Evolutionary conservation across 2,888 invertebrate genomes (phyloP).

Genomic region (Tetragnatha montana): DNA sequence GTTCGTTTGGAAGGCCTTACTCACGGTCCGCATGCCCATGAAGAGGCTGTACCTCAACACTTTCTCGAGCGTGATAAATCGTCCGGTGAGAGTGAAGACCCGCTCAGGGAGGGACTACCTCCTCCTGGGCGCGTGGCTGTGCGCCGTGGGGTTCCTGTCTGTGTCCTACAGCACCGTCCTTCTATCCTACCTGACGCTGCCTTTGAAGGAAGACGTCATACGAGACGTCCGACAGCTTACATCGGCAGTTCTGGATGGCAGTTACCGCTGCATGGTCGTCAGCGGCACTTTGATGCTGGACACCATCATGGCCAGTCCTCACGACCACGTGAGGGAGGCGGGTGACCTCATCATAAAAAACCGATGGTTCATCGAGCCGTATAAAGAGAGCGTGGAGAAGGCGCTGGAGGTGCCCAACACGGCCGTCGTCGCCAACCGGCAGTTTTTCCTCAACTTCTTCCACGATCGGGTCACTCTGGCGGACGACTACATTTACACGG

Average conservation of each 20-base stretch:
- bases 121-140: slow-evolving; percentile 9
- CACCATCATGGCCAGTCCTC: neutral
- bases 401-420: neutral
- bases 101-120: neutral
- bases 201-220: slow-evolving; percentile 19
- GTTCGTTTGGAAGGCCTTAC: neutral
- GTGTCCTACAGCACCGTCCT: neutral
- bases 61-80: neutral
- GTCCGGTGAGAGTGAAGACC: neutral
- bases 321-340: neutral
- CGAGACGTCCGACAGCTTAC: neutral
- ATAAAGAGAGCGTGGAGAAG: neutral
- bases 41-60: neutral
- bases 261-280: neutral
- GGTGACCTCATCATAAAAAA: slow-evolving; percentile 6
- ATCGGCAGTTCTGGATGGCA: neutral
- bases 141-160: neutral
- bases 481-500: neutral
- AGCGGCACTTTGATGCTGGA: neutral
- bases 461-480: neutral
- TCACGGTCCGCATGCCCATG: neutral
- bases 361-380: neutral
- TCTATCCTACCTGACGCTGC: slow-evolving; percentile 18
- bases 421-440: neutral
- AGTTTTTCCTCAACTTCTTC: neutral